These are phyloP conservation scores for Mola mola DNA, from an alignment of 2,113 vertebrate species.

Conservation along the genomic window DNA sequence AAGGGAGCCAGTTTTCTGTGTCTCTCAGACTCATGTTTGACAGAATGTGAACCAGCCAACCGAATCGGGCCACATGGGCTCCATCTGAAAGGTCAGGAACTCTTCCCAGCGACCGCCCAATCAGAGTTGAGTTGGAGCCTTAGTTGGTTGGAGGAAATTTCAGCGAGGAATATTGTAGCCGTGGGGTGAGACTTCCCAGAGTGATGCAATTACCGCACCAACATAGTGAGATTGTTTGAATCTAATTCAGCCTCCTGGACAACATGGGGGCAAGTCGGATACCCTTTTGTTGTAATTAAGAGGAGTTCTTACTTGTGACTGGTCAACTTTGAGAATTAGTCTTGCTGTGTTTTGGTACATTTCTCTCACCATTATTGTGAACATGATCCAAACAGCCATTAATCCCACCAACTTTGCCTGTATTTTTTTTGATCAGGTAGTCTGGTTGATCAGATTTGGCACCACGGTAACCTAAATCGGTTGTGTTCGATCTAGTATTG, in stretches of 20 bases:
- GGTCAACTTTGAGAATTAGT: constrained; percentile 30
- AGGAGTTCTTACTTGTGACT: constrained; percentile 11
- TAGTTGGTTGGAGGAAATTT: constrained; percentile 47
- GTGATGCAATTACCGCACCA: constrained; percentile 56
- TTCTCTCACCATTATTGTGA: background rate
- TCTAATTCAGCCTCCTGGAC: too few species aligned
- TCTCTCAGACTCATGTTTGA: constrained; percentile 71
- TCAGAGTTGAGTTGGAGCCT: constrained; percentile 61
- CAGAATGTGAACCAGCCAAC: constrained; percentile 75
- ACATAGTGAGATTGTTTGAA: constrained; percentile 52
- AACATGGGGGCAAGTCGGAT: too few species aligned
- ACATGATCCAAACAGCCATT: too few species aligned
- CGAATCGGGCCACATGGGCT: constrained; percentile 70
- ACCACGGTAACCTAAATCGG: too few species aligned
- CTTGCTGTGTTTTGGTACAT: constrained; percentile 15
- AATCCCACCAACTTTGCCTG: too few species aligned
- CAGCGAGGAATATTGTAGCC: constrained; percentile 30
- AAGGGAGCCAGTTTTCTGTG: constrained; percentile 53
- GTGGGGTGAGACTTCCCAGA: constrained; percentile 41
- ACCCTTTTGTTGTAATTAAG: constrained; percentile 20
- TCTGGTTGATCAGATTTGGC: too few species aligned
- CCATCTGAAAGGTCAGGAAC: constrained; percentile 71
- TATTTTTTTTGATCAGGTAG: too few species aligned
- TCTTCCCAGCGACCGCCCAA: constrained; percentile 57
- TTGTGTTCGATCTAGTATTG: too few species aligned